phyloP scores from a whole-genome alignment of 2,113 vertebrate genomes.

The Crotalus helleri region DNA sequence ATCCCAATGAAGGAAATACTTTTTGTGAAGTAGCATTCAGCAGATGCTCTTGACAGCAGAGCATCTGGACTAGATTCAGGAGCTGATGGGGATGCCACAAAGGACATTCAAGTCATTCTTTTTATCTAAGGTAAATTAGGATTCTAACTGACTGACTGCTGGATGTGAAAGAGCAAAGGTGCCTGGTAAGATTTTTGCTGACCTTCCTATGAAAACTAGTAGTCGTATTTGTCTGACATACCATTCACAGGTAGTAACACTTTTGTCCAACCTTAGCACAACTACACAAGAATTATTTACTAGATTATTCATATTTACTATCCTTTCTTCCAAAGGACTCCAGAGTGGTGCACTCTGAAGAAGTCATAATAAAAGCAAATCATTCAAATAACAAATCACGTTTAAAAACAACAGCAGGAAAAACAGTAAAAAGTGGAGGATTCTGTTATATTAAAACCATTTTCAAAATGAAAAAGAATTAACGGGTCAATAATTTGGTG shows the following conservation, averaged over 20 bases:
- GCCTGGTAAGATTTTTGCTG: background rate
- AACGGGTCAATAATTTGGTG: background rate
- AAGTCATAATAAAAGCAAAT: background rate
- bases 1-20: background rate
- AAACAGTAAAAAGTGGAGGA: background rate
- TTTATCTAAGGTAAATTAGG: background rate
- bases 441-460: background rate
- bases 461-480: background rate
- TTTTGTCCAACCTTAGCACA: background rate
- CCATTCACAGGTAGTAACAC: background rate
- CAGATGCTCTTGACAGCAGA: constrained; percentile 13
- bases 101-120: constrained; percentile 3
- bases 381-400: background rate
- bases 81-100: background rate
- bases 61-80: background rate
- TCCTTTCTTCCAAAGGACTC: background rate
- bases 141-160: background rate
- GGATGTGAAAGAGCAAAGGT: background rate
- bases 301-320: background rate
- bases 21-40: background rate
- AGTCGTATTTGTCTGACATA: background rate
- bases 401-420: background rate
- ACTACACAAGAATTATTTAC: background rate
- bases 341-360: background rate
- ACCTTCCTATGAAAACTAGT: background rate